Evolutionary conservation across 2,888 invertebrate genomes (phyloP).

Genomic region (Leucophenga maculata): DNA sequence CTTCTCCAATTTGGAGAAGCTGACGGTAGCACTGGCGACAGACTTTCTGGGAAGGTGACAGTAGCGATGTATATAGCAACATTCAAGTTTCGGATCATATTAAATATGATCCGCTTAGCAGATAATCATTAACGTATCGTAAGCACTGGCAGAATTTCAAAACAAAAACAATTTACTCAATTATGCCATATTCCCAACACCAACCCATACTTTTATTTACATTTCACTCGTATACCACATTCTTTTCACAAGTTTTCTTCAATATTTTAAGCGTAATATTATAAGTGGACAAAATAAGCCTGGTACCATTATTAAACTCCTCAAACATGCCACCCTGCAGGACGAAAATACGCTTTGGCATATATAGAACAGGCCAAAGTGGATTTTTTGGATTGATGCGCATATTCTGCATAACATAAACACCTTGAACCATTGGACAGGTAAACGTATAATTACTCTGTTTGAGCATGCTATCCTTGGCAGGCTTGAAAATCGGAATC

Average conservation of each 20-base stretch:
- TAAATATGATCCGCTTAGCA: too few relatives aligned
- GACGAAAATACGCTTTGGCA: constrained; percentile 43
- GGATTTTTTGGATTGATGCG: constrained; percentile 39
- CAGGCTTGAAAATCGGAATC: constrained; percentile 56
- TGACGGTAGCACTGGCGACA: too few relatives aligned
- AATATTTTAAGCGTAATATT: constrained; percentile 44
- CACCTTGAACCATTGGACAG: constrained; percentile 53
- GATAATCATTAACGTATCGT: too few relatives aligned
- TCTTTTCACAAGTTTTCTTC: constrained; percentile 44
- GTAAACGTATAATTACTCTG: constrained; percentile 54
- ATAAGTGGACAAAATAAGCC: constrained; percentile 46
- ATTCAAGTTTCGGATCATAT: too few relatives aligned
- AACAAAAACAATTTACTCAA: neutral
- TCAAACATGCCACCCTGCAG: constrained; percentile 51
- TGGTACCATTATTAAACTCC: constrained; percentile 37
- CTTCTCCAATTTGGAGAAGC: too few relatives aligned
- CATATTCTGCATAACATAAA: constrained; percentile 40
- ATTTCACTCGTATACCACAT: neutral
- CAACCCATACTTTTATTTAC: neutral
- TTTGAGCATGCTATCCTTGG: constrained; percentile 47
- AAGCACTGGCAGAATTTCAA: too few relatives aligned
- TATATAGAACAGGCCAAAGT: constrained; percentile 44
- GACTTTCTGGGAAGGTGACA: too few relatives aligned
- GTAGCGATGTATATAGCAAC: too few relatives aligned
- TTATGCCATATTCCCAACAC: constrained; percentile 17